Conservation (phyloP, 2,888 invertebrate genomes). For the Platycheirus albimanus region DNA sequence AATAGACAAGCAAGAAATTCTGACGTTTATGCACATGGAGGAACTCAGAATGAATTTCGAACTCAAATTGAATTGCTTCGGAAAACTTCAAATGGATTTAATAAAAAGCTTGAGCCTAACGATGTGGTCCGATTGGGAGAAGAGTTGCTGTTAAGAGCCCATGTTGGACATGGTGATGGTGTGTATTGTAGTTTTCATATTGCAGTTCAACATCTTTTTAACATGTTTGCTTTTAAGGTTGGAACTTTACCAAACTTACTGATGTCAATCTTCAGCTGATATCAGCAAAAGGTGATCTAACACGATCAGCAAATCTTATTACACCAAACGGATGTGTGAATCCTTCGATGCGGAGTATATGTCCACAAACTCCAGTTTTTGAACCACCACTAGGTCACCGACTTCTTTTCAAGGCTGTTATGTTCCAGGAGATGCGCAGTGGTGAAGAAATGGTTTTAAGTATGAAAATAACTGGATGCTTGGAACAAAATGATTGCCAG, state of each 20-base stretch:
- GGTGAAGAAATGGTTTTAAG: constrained; percentile 85
- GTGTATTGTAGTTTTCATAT: constrained; percentile 66
- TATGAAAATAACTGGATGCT: constrained; percentile 84
- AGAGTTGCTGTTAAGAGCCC: constrained; percentile 84
- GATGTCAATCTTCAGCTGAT: constrained; percentile 83
- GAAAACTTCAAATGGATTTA: constrained; percentile 83
- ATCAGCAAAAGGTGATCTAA: constrained; percentile 78
- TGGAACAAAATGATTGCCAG: constrained; percentile 84
- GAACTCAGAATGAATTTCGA: constrained; percentile 84
- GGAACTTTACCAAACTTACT: constrained; percentile 84
- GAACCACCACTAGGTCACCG: constrained; percentile 83
- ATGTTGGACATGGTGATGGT: constrained; percentile 85
- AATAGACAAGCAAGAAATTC: constrained; percentile 80
- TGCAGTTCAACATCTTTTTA: neutral
- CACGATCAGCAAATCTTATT: constrained; percentile 82
- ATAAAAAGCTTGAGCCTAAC: constrained; percentile 83
- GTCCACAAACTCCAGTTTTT: constrained; percentile 82
- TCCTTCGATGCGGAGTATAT: constrained; percentile 83
- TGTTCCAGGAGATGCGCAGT: constrained; percentile 85
- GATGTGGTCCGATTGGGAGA: constrained; percentile 85
- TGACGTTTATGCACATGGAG: constrained; percentile 84
- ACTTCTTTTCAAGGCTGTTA: constrained; percentile 84
- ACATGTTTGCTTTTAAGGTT: constrained; percentile 76
- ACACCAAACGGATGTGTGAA: constrained; percentile 83
- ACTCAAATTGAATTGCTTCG: constrained; percentile 84